Conservation (phyloP, 2,888 invertebrate genomes). For the Lamproptera curius region DNA sequence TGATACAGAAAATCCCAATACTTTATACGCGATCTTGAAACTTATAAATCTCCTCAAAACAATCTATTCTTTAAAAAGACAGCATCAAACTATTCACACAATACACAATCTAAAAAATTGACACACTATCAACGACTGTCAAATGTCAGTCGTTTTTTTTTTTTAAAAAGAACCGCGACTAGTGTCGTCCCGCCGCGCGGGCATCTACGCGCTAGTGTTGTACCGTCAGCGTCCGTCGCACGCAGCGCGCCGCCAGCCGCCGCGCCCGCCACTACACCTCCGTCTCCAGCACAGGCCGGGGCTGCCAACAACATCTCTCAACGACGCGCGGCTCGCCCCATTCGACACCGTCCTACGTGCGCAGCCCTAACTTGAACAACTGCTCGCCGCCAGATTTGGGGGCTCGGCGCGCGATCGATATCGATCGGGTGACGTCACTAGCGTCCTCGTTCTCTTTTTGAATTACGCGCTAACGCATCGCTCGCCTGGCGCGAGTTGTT, state of each 20-base stretch:
- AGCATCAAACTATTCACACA: too few species aligned
- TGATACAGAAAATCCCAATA: too few species aligned
- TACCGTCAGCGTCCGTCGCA: slow-evolving; percentile 75
- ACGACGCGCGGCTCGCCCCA: slow-evolving; percentile 72
- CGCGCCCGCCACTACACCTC: slow-evolving; percentile 78
- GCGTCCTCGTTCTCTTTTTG: background rate
- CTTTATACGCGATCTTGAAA: too few species aligned
- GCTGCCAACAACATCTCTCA: slow-evolving; percentile 77
- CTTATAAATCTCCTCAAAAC: too few species aligned
- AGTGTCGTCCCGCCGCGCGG: slow-evolving; percentile 20
- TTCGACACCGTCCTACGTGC: slow-evolving; percentile 72
- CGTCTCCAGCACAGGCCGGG: slow-evolving; percentile 73
- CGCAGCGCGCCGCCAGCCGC: slow-evolving; percentile 69
- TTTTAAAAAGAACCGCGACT: slow-evolving; percentile 10
- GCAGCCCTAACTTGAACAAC: slow-evolving; percentile 62
- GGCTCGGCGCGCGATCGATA: slow-evolving; percentile 6
- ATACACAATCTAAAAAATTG: too few species aligned
- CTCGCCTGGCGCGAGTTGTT: slow-evolving; percentile 11
- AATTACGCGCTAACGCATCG: slow-evolving; percentile 6
- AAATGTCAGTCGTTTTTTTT: background rate
- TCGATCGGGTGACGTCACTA: background rate
- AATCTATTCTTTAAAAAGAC: too few species aligned
- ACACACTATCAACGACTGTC: background rate
- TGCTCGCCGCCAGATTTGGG: slow-evolving; percentile 36
- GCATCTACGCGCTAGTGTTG: slow-evolving; percentile 31